Evolutionary conservation across 1,140 invertebrate genomes (phyloP).

Genomic region (Drosophila pectinifera): DNA sequence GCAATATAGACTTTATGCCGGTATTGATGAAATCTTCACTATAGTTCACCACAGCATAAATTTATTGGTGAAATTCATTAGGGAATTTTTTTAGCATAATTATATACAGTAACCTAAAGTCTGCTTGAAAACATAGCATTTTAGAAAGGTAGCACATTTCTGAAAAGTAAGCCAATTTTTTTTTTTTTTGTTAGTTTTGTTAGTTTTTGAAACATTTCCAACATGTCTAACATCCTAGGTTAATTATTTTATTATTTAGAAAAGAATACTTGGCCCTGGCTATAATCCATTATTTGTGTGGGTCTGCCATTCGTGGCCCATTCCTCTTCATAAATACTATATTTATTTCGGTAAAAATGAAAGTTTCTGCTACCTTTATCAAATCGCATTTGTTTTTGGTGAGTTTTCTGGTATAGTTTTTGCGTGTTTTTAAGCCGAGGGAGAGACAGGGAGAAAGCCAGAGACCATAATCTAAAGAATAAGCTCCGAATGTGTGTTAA

Average conservation of each 20-base stretch:
- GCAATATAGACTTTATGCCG: not conserved
- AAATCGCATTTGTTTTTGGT: slow-evolving; percentile 15
- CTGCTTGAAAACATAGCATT: not conserved
- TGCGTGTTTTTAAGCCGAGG: not conserved
- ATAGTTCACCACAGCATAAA: too few relatives aligned
- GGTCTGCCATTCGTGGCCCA: not conserved
- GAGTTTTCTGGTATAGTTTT: not conserved
- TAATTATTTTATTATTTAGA: not conserved
- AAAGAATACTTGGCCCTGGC: too few relatives aligned
- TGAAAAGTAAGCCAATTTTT: not conserved
- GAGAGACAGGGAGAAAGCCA: too few relatives aligned
- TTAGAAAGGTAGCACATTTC: too few relatives aligned
- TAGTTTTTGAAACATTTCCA: not conserved
- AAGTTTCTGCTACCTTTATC: slow-evolving; percentile 10
- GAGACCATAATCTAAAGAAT: slow-evolving; percentile 6
- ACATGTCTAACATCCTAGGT: not conserved
- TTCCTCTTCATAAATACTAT: not conserved
- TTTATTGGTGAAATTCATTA: not conserved
- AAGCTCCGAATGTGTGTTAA: slow-evolving; percentile 22
- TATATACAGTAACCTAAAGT: not conserved
- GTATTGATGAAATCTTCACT: not conserved
- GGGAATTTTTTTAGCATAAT: not conserved
- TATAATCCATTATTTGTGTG: slow-evolving; percentile 7
- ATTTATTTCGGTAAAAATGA: not conserved
- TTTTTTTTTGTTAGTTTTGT: not conserved